Evolutionary conservation across 1,140 invertebrate species (phyloP).

Genomic region (Oryctes rhinoceros): DNA sequence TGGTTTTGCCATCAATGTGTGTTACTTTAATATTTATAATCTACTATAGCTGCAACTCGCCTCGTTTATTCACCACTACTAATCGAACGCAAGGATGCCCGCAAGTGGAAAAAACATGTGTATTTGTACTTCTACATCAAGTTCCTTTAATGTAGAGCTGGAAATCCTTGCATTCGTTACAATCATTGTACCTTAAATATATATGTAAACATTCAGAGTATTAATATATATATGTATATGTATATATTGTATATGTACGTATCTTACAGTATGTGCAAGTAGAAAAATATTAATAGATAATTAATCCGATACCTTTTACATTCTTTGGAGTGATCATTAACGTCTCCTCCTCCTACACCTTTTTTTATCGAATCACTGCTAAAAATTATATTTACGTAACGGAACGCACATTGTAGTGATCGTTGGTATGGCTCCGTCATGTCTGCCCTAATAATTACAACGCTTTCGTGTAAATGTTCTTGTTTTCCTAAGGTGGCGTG

Average conservation of each 20-base stretch:
- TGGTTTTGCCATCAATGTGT: conserved; percentile 54
- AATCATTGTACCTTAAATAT: conserved; percentile 37
- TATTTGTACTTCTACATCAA: background rate
- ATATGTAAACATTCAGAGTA: conserved; percentile 37
- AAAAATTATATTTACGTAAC: conserved; percentile 30
- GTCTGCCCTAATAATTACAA: conserved; percentile 36
- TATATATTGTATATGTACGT: conserved; percentile 44
- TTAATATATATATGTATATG: conserved; percentile 36
- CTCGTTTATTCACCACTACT: conserved; percentile 39
- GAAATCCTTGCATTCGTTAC: conserved; percentile 36
- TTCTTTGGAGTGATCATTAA: conserved; percentile 36
- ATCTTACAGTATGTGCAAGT: conserved; percentile 60
- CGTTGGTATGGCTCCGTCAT: conserved; percentile 29
- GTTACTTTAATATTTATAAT: conserved; percentile 45
- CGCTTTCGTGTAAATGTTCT: background rate
- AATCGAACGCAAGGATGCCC: conserved; percentile 25
- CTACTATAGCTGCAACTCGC: conserved; percentile 43
- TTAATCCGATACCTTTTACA: conserved; percentile 41
- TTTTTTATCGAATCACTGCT: conserved; percentile 38
- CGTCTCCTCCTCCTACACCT: conserved; percentile 35
- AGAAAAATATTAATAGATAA: conserved; percentile 60
- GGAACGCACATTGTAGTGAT: conserved; percentile 29
- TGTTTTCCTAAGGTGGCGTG: conserved; percentile 38
- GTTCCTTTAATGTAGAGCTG: background rate
- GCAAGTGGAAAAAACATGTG: background rate